Conservation (phyloP, 2,797 vertebrate genomes). For the Gymnoscopelus microlampas region DNA sequence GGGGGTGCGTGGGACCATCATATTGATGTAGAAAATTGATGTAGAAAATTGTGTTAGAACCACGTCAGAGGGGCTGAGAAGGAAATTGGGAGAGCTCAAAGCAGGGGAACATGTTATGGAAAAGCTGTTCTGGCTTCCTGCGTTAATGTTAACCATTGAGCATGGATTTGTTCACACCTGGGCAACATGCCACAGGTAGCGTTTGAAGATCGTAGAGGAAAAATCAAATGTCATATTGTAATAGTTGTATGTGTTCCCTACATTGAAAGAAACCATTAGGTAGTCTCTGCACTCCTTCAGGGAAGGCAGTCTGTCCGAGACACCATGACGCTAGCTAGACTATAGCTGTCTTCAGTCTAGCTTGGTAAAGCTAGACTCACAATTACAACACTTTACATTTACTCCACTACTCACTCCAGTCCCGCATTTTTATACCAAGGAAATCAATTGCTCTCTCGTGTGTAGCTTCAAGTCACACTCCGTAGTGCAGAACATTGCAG, state of each 20-base stretch:
- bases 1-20: not conserved
- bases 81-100: not conserved
- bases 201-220: conserved; percentile 20
- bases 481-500: conserved; percentile 59
- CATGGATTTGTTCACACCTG: not conserved
- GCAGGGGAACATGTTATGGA: conserved; percentile 12
- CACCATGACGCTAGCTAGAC: conserved; percentile 13
- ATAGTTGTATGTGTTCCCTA: conserved; percentile 23
- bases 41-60: not conserved
- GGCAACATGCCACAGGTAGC: conserved; percentile 5
- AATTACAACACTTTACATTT: too few relatives aligned
- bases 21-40: conserved; percentile 6
- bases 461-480: conserved; percentile 60
- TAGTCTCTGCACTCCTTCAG: conserved; percentile 16
- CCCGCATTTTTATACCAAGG: conserved; percentile 2
- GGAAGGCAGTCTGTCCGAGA: conserved; percentile 17
- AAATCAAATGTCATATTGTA: conserved; percentile 12
- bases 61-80: conserved; percentile 2
- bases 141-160: conserved; percentile 41
- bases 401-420: conserved; percentile 1
- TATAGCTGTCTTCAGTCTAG: conserved; percentile 28
- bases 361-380: conserved; percentile 6
- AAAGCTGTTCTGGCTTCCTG: not conserved
- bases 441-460: conserved; percentile 37
- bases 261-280: conserved; percentile 18